Conservation (phyloP, 2,797 vertebrate genomes). For the Lepus oiostolus region DNA sequence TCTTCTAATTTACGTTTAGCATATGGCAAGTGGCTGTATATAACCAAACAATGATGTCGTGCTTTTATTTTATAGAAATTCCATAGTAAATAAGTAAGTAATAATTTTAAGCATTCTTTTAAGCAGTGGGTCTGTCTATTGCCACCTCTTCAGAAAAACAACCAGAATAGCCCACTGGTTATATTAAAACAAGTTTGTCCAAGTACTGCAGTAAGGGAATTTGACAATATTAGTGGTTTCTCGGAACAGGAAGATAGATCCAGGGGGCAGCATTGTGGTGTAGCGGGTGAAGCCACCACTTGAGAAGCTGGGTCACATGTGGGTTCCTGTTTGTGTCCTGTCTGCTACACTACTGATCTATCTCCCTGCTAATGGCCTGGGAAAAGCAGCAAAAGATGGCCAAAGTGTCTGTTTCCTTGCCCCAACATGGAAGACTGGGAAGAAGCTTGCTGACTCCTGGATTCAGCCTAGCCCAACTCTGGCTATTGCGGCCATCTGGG, state of each 20-base stretch:
- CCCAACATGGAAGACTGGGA: too few species aligned
- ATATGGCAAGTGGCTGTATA: constrained; percentile 68
- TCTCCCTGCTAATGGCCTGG: too few species aligned
- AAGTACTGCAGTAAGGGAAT: not conserved
- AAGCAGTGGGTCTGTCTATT: not conserved
- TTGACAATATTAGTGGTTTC: not conserved
- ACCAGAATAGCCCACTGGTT: not conserved
- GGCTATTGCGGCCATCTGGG: too few species aligned
- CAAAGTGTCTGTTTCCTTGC: too few species aligned
- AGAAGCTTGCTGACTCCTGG: too few species aligned
- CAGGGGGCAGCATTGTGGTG: too few species aligned
- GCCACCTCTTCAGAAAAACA: not conserved
- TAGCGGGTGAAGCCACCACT: too few species aligned
- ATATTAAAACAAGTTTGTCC: not conserved
- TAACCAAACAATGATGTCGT: constrained; percentile 47
- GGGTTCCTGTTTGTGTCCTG: too few species aligned
- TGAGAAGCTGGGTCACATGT: too few species aligned
- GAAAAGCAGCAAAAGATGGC: too few species aligned
- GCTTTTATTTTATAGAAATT: constrained; percentile 57
- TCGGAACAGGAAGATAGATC: not conserved
- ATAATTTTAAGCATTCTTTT: constrained; percentile 11
- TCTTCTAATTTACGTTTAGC: constrained; percentile 75
- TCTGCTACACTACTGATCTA: too few species aligned
- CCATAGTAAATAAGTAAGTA: constrained; percentile 52
- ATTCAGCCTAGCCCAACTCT: too few species aligned